Percentiles rank a stretch among this genome's conserved stretches.
These are phyloP conservation scores for Synodontis membranacea DNA, from an alignment of 2,113 vertebrate species.

Conservation along the genomic window DNA sequence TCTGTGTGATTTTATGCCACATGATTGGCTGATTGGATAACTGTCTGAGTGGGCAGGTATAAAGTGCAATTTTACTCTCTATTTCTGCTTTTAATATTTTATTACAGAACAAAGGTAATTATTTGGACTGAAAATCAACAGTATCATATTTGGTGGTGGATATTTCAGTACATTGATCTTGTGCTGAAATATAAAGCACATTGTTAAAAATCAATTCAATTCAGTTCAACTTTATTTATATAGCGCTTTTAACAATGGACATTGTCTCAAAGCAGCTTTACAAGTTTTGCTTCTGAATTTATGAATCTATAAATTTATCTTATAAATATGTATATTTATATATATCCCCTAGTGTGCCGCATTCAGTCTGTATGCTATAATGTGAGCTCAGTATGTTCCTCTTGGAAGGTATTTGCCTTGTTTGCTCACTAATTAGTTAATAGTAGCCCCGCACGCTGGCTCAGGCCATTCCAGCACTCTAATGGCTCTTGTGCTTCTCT, in stretches of 20 bases:
- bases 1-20: background rate
- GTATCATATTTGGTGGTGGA: background rate
- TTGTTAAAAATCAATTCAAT: too few relatives aligned
- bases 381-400: conserved; percentile 32
- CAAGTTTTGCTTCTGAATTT: too few relatives aligned
- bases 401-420: conserved; percentile 53
- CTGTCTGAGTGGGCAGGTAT: too few relatives aligned
- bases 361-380: background rate
- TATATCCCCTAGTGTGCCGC: background rate
- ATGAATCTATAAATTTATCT: too few relatives aligned
- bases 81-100: background rate
- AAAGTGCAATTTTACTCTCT: too few relatives aligned
- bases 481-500: conserved; percentile 57
- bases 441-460: conserved; percentile 60
- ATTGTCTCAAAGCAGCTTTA: too few relatives aligned
- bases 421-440: conserved; percentile 65
- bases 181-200: background rate
- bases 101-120: background rate
- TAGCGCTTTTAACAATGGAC: too few relatives aligned
- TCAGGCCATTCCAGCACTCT: conserved; percentile 54
- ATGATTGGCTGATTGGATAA: too few relatives aligned
- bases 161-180: background rate
- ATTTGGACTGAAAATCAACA: background rate
- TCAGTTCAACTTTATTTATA: too few relatives aligned
- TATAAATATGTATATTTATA: too few relatives aligned